Evolutionary conservation across 1,140 invertebrate genomes (phyloP), one percentile per base, ranked within the genome.

Genomic region (Heliconius eleuchia): DNA sequence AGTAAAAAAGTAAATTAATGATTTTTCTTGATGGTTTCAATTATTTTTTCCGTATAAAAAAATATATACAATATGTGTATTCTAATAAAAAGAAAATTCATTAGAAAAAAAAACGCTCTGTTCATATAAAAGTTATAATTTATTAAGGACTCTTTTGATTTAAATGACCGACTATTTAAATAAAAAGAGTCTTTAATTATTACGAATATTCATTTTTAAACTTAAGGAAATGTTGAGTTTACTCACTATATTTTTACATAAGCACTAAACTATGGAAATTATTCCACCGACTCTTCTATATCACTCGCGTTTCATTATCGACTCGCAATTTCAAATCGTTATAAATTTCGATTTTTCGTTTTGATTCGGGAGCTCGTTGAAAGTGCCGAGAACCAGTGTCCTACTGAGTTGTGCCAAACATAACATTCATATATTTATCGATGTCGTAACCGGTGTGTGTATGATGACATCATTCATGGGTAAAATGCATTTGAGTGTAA

Each of bases 321-420:
- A 60, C 70, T 70, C 23, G 42, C n/a, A 66, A 76, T 42, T 66
- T 70, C 27, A 71, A 74, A 71, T 70, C 57, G n/a, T 76, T 70
- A 50, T 34, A 34, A 71, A 72, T 19, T 74, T 85, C 80, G 78
- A 83, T 80, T 80, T 83, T 80, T 83, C 80, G 74, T 82, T 83
- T 84, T 84, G 84, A 77, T 76, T 77, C 73, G 77, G 46, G 79
- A 70, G 73, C 76, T 19, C 30, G 74, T 76, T 81, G 82, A 57
- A 71, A 82, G 80, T 83, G 83, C 74, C 82, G 86, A 77, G 82
- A 74, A 84, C 83, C 73, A 84, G 42, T 85, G 87, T 78, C 84
- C 83, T 86, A 91, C 88, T 89, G 84, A 84, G 71, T 81, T 82
- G 81, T 89, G 88, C 86, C 90, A 90, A 89, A 84, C 84, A 85